These are phyloP conservation scores for Gonatopus flavifemur DNA, from an alignment of 1,140 invertebrate genomes.

Conservation along the genomic window DNA sequence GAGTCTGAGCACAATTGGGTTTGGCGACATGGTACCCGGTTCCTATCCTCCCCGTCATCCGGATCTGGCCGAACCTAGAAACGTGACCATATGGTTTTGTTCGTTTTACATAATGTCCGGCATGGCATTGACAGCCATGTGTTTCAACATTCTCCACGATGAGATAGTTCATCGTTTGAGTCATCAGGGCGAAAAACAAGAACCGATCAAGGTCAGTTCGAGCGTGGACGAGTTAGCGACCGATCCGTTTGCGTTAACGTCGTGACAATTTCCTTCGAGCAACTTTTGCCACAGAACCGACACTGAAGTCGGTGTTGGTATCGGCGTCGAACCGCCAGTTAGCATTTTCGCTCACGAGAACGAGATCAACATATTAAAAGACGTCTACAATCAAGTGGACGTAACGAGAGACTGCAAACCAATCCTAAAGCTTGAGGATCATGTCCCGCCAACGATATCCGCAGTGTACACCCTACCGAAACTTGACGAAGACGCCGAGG, in stretches of 20 bases:
- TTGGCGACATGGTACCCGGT: conserved; percentile 88
- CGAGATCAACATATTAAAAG: conserved; percentile 55
- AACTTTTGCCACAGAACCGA: conserved; percentile 66
- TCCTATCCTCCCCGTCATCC: conserved; percentile 61
- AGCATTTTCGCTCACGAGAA: conserved; percentile 59
- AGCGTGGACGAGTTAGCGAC: conserved; percentile 61
- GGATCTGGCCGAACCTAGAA: conserved; percentile 65
- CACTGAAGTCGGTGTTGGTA: conserved; percentile 66
- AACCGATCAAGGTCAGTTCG: conserved; percentile 53
- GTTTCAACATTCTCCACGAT: conserved; percentile 95
- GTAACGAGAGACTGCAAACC: conserved; percentile 54
- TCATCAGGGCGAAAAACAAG: conserved; percentile 61
- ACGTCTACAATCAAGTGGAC: conserved; percentile 54
- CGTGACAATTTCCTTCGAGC: conserved; percentile 69
- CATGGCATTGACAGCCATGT: conserved; percentile 96
- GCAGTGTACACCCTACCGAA: conserved; percentile 68
- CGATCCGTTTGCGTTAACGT: conserved; percentile 63
- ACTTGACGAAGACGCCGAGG: conserved; percentile 65
- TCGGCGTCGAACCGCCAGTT: conserved; percentile 61
- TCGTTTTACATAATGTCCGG: conserved; percentile 95
- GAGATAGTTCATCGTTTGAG: conserved; percentile 81
- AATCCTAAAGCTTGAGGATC: conserved; percentile 51
- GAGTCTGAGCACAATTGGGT: conserved; percentile 89
- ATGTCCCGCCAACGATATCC: conserved; percentile 46
- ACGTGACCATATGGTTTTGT: conserved; percentile 82